A percentile compares a stretch with the other conserved stretches of the same genome.
Evolutionary conservation across 2,113 vertebrate species (phyloP).

Genomic region (Tenrec ecaudatus): DNA sequence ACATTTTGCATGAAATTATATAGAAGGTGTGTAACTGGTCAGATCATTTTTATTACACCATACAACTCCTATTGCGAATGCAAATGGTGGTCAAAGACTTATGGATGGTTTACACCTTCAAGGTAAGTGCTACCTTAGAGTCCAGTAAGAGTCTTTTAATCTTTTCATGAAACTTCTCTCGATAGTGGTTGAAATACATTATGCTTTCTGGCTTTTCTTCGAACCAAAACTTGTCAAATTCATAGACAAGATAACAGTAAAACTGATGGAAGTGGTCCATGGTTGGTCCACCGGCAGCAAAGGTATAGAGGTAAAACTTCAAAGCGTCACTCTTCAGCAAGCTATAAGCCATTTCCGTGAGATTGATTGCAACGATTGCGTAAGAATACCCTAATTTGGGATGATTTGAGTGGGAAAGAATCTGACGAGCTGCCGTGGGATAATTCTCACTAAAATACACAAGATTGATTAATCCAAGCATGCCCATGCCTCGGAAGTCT

Average conservation of each 20-base stretch:
- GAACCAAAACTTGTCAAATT: conserved; percentile 99
- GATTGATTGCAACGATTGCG: conserved; percentile 98
- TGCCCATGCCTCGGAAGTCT: conserved; percentile 99
- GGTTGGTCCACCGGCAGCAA: conserved; percentile 89
- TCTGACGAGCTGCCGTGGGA: conserved; percentile 91
- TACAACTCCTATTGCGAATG: conserved; percentile 78
- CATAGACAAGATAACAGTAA: conserved; percentile 97
- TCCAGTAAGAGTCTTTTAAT: conserved; percentile 92
- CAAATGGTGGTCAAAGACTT: conserved; percentile 77
- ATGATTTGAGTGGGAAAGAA: conserved; percentile 95
- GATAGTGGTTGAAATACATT: conserved; percentile 98
- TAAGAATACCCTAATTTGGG: conserved; percentile 98
- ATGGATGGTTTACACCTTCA: conserved; percentile 85
- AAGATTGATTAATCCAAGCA: conserved; percentile 96
- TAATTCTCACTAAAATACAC: conserved; percentile 98
- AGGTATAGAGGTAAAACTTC: conserved; percentile 95
- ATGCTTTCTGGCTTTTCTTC: conserved; percentile 97
- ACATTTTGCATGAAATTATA: conserved; percentile 81
- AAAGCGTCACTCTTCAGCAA: conserved; percentile 93
- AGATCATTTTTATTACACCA: conserved; percentile 80
- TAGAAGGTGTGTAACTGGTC: conserved; percentile 80
- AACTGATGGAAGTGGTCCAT: conserved; percentile 95
- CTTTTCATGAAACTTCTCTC: conserved; percentile 96
- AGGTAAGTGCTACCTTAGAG: conserved; percentile 87
- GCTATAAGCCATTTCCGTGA: conserved; percentile 99